These are phyloP conservation scores for Montipora sp. DNA, from an alignment of 64 coral and sea anemone genomes.

Conservation along the genomic window DNA sequence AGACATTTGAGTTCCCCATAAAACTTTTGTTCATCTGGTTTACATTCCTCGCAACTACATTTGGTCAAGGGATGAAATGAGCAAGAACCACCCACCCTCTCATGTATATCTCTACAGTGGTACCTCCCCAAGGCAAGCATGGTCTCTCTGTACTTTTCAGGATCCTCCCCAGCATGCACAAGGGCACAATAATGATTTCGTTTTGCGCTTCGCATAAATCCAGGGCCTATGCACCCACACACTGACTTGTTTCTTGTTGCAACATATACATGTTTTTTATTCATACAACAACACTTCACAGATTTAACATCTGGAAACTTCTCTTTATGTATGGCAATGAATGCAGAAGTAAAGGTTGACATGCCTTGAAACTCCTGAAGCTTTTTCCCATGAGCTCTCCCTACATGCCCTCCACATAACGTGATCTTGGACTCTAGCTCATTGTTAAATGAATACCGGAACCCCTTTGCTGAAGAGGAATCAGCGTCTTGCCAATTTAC, in stretches of 20 bases:
- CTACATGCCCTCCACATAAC: too few relatives aligned
- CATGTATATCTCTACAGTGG: slow-evolving; percentile 51
- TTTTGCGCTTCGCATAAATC: too few relatives aligned
- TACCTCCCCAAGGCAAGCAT: slow-evolving; percentile 54
- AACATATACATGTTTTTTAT: slow-evolving; percentile 61
- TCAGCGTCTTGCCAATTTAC: not conserved
- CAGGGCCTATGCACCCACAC: slow-evolving; percentile 35
- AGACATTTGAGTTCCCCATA: slow-evolving; percentile 34
- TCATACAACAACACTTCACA: slow-evolving; percentile 48
- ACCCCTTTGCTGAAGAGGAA: not conserved
- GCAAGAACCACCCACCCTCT: slow-evolving; percentile 47
- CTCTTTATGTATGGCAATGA: slow-evolving; percentile 55
- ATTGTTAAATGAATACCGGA: not conserved
- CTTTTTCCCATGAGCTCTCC: slow-evolving; percentile 52
- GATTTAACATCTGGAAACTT: slow-evolving; percentile 31
- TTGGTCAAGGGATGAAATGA: slow-evolving; percentile 26
- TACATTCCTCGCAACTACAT: not conserved
- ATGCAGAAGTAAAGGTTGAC: not conserved
- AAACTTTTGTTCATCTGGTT: slow-evolving; percentile 30
- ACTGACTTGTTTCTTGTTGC: slow-evolving; percentile 45
- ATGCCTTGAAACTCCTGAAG: slow-evolving; percentile 20
- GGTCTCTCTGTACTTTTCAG: slow-evolving; percentile 42
- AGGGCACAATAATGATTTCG: slow-evolving; percentile 50
- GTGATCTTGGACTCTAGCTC: not conserved
- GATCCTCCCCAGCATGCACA: slow-evolving; percentile 31